A percentile compares a stretch with the other conserved stretches of the same genome.
These are phyloP conservation scores for Meiosimyza platycephala DNA, from an alignment of 2,888 invertebrate genomes.

Conservation along the genomic window DNA sequence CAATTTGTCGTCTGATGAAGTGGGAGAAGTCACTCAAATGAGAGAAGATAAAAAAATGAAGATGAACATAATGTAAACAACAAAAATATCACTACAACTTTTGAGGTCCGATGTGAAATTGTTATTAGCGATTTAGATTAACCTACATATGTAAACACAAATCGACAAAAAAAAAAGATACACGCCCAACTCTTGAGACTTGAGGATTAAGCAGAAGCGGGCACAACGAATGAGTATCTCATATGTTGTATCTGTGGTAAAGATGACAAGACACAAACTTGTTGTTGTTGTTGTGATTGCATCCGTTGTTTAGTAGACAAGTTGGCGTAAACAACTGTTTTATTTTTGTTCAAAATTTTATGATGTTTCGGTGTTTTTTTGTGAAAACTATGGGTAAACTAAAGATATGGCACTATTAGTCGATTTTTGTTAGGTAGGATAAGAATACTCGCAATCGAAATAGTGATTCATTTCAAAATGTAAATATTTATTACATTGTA, in stretches of 20 bases:
- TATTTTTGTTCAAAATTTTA: no score
- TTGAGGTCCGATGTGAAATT: not conserved
- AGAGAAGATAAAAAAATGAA: not conserved
- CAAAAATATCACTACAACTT: not conserved
- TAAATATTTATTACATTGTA: no score
- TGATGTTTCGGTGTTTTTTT: no score
- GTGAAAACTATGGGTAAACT: no score
- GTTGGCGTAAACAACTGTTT: slow-evolving; percentile 19
- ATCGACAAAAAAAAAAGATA: not conserved
- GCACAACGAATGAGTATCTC: not conserved
- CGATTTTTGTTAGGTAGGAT: no score
- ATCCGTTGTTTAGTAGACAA: slow-evolving; percentile 8
- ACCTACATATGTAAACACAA: slow-evolving; percentile 15
- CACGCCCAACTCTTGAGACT: not conserved
- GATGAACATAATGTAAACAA: no score
- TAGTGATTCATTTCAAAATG: no score
- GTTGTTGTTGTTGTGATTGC: no score
- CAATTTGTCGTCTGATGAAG: not conserved
- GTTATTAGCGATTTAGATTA: slow-evolving; percentile 23
- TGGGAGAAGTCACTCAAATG: not conserved
- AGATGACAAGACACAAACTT: no score
- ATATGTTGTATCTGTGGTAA: no score
- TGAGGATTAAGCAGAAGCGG: not conserved
- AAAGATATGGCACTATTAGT: no score
- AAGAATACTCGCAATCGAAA: no score